Percentiles rank a stretch among this genome's conserved stretches.
These are phyloP conservation scores for Zhuqinia jingwanae DNA, from an alignment of 2,888 invertebrate genomes.

Conservation along the genomic window DNA sequence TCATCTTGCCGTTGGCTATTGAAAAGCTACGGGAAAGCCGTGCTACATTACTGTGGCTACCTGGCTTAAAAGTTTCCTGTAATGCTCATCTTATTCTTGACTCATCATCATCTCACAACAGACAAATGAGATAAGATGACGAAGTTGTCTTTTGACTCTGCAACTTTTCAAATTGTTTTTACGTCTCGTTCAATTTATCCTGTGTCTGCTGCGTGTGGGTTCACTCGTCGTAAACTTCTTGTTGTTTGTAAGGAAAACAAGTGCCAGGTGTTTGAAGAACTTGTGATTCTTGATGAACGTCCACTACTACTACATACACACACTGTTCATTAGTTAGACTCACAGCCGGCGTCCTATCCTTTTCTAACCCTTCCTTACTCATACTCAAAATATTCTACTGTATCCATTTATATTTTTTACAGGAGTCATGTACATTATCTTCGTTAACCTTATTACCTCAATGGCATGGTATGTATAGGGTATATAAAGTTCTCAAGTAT, in stretches of 20 bases:
- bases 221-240: neutral
- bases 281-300: conserved; percentile 40
- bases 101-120: neutral
- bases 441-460: conserved; percentile 32
- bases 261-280: conserved; percentile 55
- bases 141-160: neutral
- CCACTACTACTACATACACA: neutral
- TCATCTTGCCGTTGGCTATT: too few species aligned
- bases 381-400: too few species aligned
- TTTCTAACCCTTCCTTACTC: neutral
- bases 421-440: conserved; percentile 21
- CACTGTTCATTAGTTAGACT: conserved; percentile 52
- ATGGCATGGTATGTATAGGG: neutral
- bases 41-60: conserved; percentile 13
- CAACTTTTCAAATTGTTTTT: conserved; percentile 35
- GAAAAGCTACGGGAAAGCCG: too few species aligned
- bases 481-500: too few species aligned
- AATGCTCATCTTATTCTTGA: neutral
- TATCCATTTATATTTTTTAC: neutral
- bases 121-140: conserved; percentile 14
- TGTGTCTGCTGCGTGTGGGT: neutral
- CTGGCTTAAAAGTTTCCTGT: neutral
- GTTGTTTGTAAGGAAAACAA: neutral
- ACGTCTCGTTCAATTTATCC: neutral
- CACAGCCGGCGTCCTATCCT: conserved; percentile 39